Evolutionary conservation across 2,113 vertebrate species (phyloP).

Genomic region (zebrafish (Danio rerio)): DNA sequence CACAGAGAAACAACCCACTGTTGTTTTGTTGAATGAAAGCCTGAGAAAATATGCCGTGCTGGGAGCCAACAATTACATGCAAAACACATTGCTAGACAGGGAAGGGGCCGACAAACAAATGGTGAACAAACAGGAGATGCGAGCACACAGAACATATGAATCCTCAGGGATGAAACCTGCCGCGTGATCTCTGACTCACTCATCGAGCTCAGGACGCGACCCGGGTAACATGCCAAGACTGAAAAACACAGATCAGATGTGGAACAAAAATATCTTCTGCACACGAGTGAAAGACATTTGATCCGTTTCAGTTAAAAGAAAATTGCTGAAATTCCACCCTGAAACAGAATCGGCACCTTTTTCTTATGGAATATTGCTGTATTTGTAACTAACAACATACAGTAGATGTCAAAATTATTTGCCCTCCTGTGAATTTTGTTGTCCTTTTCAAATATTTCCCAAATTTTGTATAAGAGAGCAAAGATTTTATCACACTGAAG

Average conservation of each 20-base stretch:
- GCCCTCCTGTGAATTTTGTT: too few relatives aligned
- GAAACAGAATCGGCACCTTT: too few relatives aligned
- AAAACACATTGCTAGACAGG: conserved; percentile 48
- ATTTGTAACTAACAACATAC: too few relatives aligned
- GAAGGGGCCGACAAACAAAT: conserved; percentile 48
- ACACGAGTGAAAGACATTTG: too few relatives aligned
- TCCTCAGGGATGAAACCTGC: conserved; percentile 42
- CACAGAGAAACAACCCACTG: conserved; percentile 27
- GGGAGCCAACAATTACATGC: conserved; percentile 51
- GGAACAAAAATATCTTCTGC: neutral
- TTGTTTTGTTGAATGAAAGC: conserved; percentile 55
- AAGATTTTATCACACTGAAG: too few relatives aligned
- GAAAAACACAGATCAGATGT: neutral
- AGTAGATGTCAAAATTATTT: too few relatives aligned
- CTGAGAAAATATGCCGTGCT: conserved; percentile 37
- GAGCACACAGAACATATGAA: conserved; percentile 27
- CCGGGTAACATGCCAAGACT: conserved; percentile 14
- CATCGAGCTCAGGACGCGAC: neutral
- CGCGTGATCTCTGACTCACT: conserved; percentile 26
- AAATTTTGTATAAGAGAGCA: too few relatives aligned
- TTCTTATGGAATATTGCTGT: too few relatives aligned
- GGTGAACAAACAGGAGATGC: conserved; percentile 52
- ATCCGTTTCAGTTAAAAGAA: too few relatives aligned
- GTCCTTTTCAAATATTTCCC: too few relatives aligned
- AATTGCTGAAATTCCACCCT: too few relatives aligned